Base-by-base conservation (phyloP, 1,140 invertebrate genomes). In the Campoletis sonorensis region DNA sequence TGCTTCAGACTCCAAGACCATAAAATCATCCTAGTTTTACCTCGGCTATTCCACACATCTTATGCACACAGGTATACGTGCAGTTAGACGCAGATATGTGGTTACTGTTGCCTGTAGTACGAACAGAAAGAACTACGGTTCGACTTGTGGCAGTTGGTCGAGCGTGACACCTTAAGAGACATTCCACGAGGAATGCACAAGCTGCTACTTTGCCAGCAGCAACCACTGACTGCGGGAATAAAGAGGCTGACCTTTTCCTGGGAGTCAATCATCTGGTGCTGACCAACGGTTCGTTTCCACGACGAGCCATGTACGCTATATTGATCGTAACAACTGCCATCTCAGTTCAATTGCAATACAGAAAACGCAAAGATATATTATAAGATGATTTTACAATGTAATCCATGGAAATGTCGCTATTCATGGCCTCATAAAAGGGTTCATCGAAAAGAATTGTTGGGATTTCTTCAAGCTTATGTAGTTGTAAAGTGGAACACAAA, bases 21-120 rank as follows among this genome's bases (percentile, higher is more conserved):
- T 91, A 90, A 90, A 90, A 89, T 89, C 86, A 89, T 90, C 85
- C 87, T 90, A 89, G 88, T 89, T 89, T 85, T 87, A 45, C 87
- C 84, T 77, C 81, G 83, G 85, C 84, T 83, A 33, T 33, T 79
- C 33, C 37, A 26, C 64, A 15, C 73, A 26, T 71, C 37, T n/a
- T 51, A 76, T 67, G 73, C 27, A 73, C 72, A 77, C 37, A 70
- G 5, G 79, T 75, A 58, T 23, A 71, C 33, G 21, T 78, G 77
- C 23, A 58, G 61, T 54, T 73, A 77, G 15, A 67, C 51, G 27
- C 15, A n/a, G 23, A 54, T 40, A 64, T 79, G 30, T 54, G 68
- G 30, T 49, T 79, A 33, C 58, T 40, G 45, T 45, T 61, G 30
- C 45, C 13, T 33, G 51, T 23, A 51, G n/a, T n/a, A n/a, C 45